phyloP scores from a whole-genome alignment of 1,140 invertebrate genomes.

The Habropoda laboriosa region DNA sequence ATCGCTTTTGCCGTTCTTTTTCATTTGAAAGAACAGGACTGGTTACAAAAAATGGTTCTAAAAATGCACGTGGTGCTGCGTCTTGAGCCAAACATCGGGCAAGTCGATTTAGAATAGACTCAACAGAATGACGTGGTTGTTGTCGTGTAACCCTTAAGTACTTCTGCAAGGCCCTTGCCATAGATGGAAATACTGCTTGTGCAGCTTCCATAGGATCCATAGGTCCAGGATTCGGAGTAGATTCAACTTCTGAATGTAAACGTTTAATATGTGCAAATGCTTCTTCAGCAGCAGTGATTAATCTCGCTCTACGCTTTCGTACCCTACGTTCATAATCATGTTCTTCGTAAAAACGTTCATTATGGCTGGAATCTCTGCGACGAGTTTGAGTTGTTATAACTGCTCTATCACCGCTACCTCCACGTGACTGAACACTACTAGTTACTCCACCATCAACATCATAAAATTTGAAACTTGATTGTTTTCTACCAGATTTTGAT shows the following conservation, averaged over 20 bases:
- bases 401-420: conserved; percentile 84
- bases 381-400: conserved; percentile 88
- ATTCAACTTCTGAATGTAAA: conserved; percentile 85
- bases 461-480: conserved; percentile 96
- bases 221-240: conserved; percentile 82
- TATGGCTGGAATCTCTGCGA: conserved; percentile 94
- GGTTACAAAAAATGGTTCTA: conserved; percentile 93
- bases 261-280: conserved; percentile 98
- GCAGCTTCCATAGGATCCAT: conserved; percentile 98
- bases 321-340: conserved; percentile 97
- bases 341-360: conserved; percentile 98
- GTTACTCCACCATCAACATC: conserved; percentile 94
- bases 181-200: conserved; percentile 97
- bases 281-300: conserved; percentile 97
- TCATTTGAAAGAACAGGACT: conserved; percentile 91
- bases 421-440: conserved; percentile 86
- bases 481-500: conserved; percentile 90
- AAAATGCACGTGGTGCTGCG: conserved; percentile 94
- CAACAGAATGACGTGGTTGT: conserved; percentile 96
- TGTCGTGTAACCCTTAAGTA: conserved; percentile 97
- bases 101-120: conserved; percentile 93
- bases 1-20: conserved; percentile 86
- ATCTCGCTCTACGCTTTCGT: conserved; percentile 92
- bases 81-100: conserved; percentile 95
- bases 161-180: conserved; percentile 97